Conservation (phyloP, 2,888 invertebrate genomes). For the Lasioglossum leucozonium region DNA sequence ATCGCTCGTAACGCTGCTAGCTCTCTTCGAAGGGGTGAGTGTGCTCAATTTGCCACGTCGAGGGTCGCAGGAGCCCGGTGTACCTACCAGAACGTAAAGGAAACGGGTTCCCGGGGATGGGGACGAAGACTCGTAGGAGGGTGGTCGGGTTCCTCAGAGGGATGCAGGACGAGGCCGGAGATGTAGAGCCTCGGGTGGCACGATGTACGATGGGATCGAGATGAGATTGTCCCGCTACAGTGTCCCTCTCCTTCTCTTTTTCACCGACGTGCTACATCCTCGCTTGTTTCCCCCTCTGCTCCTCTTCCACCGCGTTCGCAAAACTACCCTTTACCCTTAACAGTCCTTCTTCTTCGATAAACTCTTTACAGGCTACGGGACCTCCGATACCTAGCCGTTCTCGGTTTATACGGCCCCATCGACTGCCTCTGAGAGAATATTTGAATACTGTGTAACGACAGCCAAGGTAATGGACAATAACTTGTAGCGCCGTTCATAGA, state of each 20-base stretch:
- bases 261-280: constrained; percentile 31
- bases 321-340: constrained; percentile 80
- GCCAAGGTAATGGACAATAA: constrained; percentile 20
- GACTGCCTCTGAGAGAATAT: constrained; percentile 37
- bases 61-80: constrained; percentile 79
- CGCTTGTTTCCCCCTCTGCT: constrained; percentile 38
- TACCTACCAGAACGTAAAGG: constrained; percentile 75
- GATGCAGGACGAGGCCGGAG: constrained; percentile 76
- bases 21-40: constrained; percentile 75
- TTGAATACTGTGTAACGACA: constrained; percentile 49
- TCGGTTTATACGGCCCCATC: constrained; percentile 42
- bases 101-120: constrained; percentile 32
- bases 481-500: constrained; percentile 4
- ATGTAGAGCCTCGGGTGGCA: constrained; percentile 83
- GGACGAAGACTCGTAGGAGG: constrained; percentile 60
- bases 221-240: constrained; percentile 84
- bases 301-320: constrained; percentile 67
- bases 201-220: constrained; percentile 84
- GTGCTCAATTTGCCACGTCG: constrained; percentile 83
- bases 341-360: constrained; percentile 79
- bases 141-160: constrained; percentile 69
- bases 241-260: constrained; percentile 47
- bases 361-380: constrained; percentile 77
- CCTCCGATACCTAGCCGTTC: constrained; percentile 62
- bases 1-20: constrained; percentile 77